Evolutionary conservation across 2,888 invertebrate species (phyloP).

Genomic region (Masnerella sp.): DNA sequence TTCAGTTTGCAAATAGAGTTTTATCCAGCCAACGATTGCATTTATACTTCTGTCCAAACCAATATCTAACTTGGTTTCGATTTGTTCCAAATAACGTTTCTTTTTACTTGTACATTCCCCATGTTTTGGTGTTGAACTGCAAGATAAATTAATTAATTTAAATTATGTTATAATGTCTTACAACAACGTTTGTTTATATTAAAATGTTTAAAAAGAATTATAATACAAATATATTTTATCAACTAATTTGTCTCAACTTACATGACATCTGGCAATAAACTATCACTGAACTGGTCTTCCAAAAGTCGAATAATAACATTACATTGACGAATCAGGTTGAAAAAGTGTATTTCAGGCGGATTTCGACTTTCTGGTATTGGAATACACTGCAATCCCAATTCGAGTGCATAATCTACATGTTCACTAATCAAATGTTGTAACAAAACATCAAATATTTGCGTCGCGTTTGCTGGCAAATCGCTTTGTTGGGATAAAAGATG

Average conservation of each 20-base stretch:
- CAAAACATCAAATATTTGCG: slow-evolving; percentile 89
- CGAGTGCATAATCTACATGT: slow-evolving; percentile 97
- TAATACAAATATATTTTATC: no score
- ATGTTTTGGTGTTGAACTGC: slow-evolving; percentile 90
- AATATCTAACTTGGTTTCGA: slow-evolving; percentile 94
- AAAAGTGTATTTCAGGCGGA: slow-evolving; percentile 93
- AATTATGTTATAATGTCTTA: no score
- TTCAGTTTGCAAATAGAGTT: slow-evolving; percentile 91
- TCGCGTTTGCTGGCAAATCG: slow-evolving; percentile 87
- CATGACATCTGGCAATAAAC: slow-evolving; percentile 92
- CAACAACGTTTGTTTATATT: no score
- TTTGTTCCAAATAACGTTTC: slow-evolving; percentile 89
- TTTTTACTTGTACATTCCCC: slow-evolving; percentile 93
- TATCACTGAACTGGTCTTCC: slow-evolving; percentile 95
- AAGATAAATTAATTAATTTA: no score
- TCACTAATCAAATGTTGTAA: slow-evolving; percentile 91
- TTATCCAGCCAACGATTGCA: slow-evolving; percentile 94
- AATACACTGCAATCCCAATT: slow-evolving; percentile 92
- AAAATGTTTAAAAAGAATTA: no score
- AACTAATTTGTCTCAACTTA: slow-evolving; percentile 77
- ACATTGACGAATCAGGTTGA: slow-evolving; percentile 94
- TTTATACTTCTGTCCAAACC: slow-evolving; percentile 92
- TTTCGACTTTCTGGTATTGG: slow-evolving; percentile 93
- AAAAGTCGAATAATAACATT: slow-evolving; percentile 95
- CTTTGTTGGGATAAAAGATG: slow-evolving; percentile 88